Evolutionary conservation across 2,888 invertebrate species (phyloP).

Genomic region (Ophion slaviceki): DNA sequence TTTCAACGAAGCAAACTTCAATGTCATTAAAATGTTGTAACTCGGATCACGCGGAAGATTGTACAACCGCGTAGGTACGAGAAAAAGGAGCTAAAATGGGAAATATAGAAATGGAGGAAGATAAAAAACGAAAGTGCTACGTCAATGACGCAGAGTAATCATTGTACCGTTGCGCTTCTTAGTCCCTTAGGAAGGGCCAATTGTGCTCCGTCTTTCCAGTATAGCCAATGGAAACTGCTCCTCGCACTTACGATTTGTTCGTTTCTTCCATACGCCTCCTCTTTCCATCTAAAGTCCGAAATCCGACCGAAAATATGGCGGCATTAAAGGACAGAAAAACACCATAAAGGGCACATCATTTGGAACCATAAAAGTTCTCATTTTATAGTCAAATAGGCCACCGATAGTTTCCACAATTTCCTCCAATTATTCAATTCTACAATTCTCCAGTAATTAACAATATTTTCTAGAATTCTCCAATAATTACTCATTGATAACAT

Average conservation of each 20-base stretch:
- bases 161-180: constrained; percentile 71
- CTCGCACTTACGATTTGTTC: constrained; percentile 74
- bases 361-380: no score
- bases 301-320: constrained; percentile 12
- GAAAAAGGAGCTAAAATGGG: neutral
- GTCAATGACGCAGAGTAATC: constrained; percentile 73
- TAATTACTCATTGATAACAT: no score
- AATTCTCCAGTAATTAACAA: no score
- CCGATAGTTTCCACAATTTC: no score
- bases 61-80: constrained; percentile 9
- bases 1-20: no score
- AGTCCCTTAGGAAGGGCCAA: constrained; percentile 37
- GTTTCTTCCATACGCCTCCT: constrained; percentile 55
- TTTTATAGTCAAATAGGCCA: no score
- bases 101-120: constrained; percentile 5
- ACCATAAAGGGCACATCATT: neutral
- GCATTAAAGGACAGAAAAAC: neutral
- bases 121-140: constrained; percentile 59
- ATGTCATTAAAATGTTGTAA: neutral
- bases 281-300: constrained; percentile 65
- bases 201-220: constrained; percentile 67
- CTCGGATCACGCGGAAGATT: constrained; percentile 14
- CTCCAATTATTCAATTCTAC: no score
- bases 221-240: constrained; percentile 72
- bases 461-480: no score